Conservation (phyloP, 2,888 invertebrate species). For the Nectonema munidae region DNA sequence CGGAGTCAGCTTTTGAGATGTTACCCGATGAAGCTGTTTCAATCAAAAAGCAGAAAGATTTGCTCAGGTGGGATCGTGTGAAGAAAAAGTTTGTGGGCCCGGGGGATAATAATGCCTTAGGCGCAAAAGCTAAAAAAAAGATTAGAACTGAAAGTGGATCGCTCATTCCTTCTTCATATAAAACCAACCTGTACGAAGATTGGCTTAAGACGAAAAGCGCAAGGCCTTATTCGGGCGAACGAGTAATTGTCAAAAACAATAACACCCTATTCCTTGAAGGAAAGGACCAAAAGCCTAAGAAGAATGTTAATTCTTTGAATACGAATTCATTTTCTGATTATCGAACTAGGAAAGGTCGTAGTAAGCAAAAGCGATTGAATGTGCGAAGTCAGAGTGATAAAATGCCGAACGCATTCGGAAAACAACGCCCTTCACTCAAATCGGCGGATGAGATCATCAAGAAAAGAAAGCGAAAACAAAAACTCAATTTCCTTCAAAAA, state of each 20-base stretch:
- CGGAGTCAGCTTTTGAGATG: no score
- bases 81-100: constrained; percentile 55
- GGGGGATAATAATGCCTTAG: no score
- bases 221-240: constrained; percentile 11
- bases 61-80: constrained; percentile 87
- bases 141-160: constrained; percentile 77
- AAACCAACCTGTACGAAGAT: constrained; percentile 36
- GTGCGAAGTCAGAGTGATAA: no score
- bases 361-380: constrained; percentile 6
- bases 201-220: constrained; percentile 18
- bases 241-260: no score
- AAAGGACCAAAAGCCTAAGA: no score
- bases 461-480: constrained; percentile 20
- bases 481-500: constrained; percentile 21
- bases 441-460: constrained; percentile 21
- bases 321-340: not conserved
- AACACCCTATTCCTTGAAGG: no score
- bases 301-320: not conserved
- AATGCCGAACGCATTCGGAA: not conserved
- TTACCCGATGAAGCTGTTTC: no score
- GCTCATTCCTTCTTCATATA: constrained; percentile 55
- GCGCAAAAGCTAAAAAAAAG: constrained; percentile 35
- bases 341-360: no score
- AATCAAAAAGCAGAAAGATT: no score
- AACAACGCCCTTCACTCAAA: constrained; percentile 16